phyloP scores from a whole-genome alignment of 2,113 vertebrate genomes.

The Ictidomys tridecemlineatus region DNA sequence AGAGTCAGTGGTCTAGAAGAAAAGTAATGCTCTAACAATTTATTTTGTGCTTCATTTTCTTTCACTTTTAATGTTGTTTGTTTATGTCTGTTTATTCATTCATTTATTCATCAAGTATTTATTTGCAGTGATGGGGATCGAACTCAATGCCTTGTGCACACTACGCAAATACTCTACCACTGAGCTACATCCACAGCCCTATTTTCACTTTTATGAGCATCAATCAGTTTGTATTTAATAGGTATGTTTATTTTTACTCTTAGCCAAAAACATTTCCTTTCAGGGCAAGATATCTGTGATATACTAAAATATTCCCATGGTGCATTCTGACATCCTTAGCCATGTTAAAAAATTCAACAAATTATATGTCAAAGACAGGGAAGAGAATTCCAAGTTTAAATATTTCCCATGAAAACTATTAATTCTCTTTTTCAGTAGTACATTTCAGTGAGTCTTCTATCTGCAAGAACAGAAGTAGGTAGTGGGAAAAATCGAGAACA shows the following conservation, averaged over 20 bases:
- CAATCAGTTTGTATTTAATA: constrained; percentile 1
- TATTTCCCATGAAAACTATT: neutral
- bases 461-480: neutral
- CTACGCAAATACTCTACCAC: neutral
- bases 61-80: neutral
- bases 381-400: neutral
- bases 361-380: neutral
- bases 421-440: neutral
- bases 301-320: neutral
- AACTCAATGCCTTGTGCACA: neutral
- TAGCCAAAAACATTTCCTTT: constrained; percentile 38
- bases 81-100: neutral
- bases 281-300: neutral
- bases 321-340: neutral
- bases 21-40: neutral
- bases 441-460: neutral
- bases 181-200: neutral
- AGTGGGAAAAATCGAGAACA: neutral
- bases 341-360: neutral
- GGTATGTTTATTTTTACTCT: neutral
- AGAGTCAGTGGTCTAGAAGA: neutral
- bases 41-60: neutral
- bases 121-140: neutral
- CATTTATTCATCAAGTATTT: neutral
- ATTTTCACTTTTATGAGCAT: neutral